Evolutionary conservation across 1,140 invertebrate genomes (phyloP).

Genomic region (Brachionus rotundiformis): DNA sequence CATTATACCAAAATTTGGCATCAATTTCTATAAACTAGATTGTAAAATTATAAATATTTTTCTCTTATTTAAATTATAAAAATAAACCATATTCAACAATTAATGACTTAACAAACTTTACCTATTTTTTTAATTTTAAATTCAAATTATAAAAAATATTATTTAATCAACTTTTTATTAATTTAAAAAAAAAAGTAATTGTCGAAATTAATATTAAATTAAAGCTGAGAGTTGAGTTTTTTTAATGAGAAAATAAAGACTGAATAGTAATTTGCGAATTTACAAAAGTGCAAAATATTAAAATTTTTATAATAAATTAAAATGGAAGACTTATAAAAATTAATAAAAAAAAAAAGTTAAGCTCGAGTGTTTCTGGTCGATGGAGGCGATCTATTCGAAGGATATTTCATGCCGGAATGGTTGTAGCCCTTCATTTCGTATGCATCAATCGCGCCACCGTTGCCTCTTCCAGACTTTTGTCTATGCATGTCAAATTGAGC

Average conservation of each 20-base stretch:
- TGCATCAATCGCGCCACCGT: constrained; percentile 35
- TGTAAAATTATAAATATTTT: not conserved
- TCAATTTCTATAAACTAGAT: not conserved
- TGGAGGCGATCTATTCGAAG: not conserved
- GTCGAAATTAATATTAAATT: not conserved
- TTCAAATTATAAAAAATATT: not conserved
- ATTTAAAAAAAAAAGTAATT: not conserved
- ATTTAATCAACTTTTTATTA: constrained; percentile 1
- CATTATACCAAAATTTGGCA: not conserved
- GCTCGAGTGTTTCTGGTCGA: not conserved
- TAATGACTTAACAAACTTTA: not conserved
- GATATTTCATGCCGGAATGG: not conserved
- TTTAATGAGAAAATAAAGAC: not conserved
- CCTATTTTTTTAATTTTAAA: not conserved
- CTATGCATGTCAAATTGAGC: constrained; percentile 9
- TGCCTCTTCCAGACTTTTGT: not conserved
- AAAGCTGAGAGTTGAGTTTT: not conserved
- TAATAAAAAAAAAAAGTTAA: not conserved
- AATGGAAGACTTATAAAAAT: constrained; percentile 20
- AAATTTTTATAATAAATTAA: constrained; percentile 19
- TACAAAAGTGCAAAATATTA: not conserved
- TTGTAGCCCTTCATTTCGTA: constrained; percentile 41
- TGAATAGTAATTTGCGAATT: not conserved
- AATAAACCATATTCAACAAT: not conserved
- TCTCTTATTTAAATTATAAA: not conserved